These are phyloP conservation scores for Lasioglossum leucozonium DNA, from an alignment of 2,888 invertebrate genomes.

Conservation along the genomic window DNA sequence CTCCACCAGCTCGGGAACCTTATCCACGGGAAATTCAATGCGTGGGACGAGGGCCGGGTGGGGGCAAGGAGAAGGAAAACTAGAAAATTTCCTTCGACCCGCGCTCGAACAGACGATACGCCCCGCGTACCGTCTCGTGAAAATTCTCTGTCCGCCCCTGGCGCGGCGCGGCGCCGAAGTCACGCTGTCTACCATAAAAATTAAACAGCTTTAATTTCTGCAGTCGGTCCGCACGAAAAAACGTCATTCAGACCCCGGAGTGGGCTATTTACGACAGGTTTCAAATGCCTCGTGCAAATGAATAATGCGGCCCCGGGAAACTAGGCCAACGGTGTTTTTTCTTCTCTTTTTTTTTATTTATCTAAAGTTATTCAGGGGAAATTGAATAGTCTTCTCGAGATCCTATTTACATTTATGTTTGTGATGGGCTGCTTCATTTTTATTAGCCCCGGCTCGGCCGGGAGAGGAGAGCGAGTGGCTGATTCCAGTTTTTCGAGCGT, in stretches of 20 bases:
- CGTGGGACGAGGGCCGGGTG: constrained; percentile 16
- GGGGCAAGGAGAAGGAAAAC: constrained; percentile 1
- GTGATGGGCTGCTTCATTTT: constrained; percentile 9
- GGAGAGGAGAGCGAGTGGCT: neutral
- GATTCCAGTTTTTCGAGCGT: neutral
- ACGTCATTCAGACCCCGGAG: neutral
- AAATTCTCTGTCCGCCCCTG: neutral
- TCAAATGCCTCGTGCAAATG: constrained; percentile 12
- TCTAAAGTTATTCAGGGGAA: constrained; percentile 11
- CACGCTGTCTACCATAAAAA: neutral
- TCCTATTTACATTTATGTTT: neutral
- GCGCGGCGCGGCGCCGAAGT: neutral
- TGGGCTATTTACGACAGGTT: constrained; percentile 5
- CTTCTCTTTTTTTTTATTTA: too few relatives aligned
- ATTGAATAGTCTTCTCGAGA: constrained; percentile 15
- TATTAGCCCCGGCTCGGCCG: neutral
- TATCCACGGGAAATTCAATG: constrained; percentile 47
- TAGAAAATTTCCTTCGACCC: constrained; percentile 36
- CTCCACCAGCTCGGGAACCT: neutral
- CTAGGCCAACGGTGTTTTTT: neutral
- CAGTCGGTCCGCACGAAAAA: neutral
- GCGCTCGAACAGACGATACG: constrained; percentile 24
- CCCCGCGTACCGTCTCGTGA: constrained; percentile 9
- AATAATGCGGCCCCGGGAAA: neutral
- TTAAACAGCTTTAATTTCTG: neutral